Conservation (phyloP, 2,888 invertebrate genomes). For the Tipula confusa region DNA sequence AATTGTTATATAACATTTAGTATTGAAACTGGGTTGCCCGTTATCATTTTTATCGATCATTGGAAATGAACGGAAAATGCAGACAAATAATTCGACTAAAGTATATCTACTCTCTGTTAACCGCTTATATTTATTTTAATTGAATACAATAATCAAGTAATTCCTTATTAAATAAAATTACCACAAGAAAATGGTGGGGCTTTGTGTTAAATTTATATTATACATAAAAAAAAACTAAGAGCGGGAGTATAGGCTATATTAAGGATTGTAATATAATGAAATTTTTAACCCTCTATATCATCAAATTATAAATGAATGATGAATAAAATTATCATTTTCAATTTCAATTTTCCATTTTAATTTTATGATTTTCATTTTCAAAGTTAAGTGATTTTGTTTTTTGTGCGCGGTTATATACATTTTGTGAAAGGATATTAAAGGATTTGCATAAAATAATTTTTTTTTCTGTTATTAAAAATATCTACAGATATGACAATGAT, state of each 20-base stretch:
- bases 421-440: slow-evolving; percentile 25
- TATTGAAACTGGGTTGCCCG: background rate
- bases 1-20: background rate
- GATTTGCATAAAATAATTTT: background rate
- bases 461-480: background rate
- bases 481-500: slow-evolving; percentile 7
- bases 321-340: slow-evolving; percentile 20
- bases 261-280: background rate
- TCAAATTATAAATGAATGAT: slow-evolving; percentile 12
- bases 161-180: background rate
- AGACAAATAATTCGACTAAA: background rate
- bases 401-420: background rate
- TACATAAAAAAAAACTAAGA: no score
- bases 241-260: background rate
- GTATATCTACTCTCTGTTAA: background rate
- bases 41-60: background rate
- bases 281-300: background rate
- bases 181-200: background rate
- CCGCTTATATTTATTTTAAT: slow-evolving; percentile 8
- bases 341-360: slow-evolving; percentile 20
- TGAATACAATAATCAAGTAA: background rate
- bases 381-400: slow-evolving; percentile 3
- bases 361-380: slow-evolving; percentile 20
- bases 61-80: background rate
- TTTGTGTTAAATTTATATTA: background rate